Evolutionary conservation across 2,797 vertebrate genomes (phyloP), one percentile per base, ranked within the genome.

Genomic region (Alcedo atthis): DNA sequence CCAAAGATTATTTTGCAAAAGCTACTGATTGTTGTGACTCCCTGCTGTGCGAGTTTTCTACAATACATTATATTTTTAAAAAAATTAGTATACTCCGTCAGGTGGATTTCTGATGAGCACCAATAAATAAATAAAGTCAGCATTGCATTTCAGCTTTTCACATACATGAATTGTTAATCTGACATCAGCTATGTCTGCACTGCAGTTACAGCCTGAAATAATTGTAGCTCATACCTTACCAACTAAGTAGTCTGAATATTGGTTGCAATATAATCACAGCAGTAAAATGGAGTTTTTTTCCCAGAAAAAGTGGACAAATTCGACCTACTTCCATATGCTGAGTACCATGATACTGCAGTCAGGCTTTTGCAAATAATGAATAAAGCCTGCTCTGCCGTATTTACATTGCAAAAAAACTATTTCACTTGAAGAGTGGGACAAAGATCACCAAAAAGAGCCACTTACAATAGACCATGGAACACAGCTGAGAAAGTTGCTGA

Each of bases 31-130:
- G 57, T 62, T 81, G 37, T 85, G 64, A 70, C 42, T 80, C 30
- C 81, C 83, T 69, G 78, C 85, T 61, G 88, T 70, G 96, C 80
- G 61, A 93, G 91, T 81, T 64, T 89, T 93, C 83, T 81, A 55
- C 43, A 89, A 49, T 81, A 76, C 73, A 71, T 53, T 58, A 37
- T 88, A 89, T 83, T 84, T 94, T 94, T 93, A 90, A 79, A 66
- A 96, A 96, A 95, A 91, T 90, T 94, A 92, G 80, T 87, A 79
- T 79, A 61, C 37, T 51, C 62, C 88, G 83, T 61, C 86, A 63
- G 55, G 89, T 81, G 42, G 53, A 8, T 90, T 96, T 93, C 64
- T 35, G 8, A 64, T 51, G 55, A 95, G 82, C 26, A 51, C 21
- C 48, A 66, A 15, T 42, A 54, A 82, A 37, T 37, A 37, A 57